Base-by-base conservation (phyloP, 1,140 invertebrate genomes). In the Heliconius himera region DNA sequence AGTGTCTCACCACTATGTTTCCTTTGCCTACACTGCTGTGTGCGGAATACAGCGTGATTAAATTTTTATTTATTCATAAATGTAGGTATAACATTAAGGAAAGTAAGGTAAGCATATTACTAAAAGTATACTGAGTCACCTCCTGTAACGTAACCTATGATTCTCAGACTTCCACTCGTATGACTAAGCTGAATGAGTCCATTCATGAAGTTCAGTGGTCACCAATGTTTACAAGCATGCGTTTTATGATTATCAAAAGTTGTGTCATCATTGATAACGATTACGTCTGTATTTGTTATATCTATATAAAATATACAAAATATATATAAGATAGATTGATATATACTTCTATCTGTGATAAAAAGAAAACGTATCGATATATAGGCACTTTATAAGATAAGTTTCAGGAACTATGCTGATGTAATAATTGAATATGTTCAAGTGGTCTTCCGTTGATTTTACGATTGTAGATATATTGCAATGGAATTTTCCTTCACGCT, bases 151-250 rank as follows among this genome's bases (percentile, higher is more conserved):
- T 73, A 66, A 70, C 66, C 60, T 74, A 70, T 36, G 71, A 76
- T 75, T 51, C 73, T 38, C 38, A 36, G 26, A 73, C 56, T 22
- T 66, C 60, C 22, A 66, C 60, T 66, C 60, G 75, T 80, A 85
- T 91, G 90, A 92, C 87, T 91, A 91, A 91, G 75, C 66, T 33
- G 77, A 76, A 85, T 89, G 86, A 88, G 73, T 90, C 70, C 90
- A 92, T 92, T 92, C 89, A 92, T 89, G 83, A 83, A 80, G 79
- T 83, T 80, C 76, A 84, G 71, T 78, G 71, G 73, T 77, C 79
- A 80, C 73, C 66, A 74, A 76, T 82, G 72, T 83, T 84, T 80
- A 80, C 79, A 80, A 78, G 75, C 79, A 56, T 26, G 29, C 70
- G 46, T 73, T 78, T 75, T 81, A 74, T 81, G 60, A 74, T 70